Conservation (phyloP, 1,140 invertebrate species). For the Platyscapa corneri region DNA sequence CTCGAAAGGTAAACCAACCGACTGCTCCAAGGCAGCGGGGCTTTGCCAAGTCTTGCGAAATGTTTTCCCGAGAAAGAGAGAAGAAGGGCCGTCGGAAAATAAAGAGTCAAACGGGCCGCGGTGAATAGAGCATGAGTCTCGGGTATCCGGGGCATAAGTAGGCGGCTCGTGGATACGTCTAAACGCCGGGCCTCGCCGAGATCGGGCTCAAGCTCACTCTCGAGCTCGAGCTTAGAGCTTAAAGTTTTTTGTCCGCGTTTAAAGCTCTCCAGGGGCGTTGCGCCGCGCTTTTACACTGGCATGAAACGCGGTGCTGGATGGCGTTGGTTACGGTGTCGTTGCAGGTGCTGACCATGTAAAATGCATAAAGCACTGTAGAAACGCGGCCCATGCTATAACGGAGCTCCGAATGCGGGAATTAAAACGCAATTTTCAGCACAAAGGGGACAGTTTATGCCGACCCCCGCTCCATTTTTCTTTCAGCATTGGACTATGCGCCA, state of each 20-base stretch:
- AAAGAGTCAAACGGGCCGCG: neutral
- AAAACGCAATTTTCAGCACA: slow-evolving; percentile 74
- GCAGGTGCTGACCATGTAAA: slow-evolving; percentile 67
- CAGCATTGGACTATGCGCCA: neutral
- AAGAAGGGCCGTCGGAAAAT: neutral
- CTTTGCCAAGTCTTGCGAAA: neutral
- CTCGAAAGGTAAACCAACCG: neutral
- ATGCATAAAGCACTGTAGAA: slow-evolving; percentile 65
- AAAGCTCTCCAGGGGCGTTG: neutral
- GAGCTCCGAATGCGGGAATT: slow-evolving; percentile 71
- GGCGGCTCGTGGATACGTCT: neutral
- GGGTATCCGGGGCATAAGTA: neutral
- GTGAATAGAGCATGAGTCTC: neutral
- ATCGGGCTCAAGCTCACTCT: neutral
- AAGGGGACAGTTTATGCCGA: slow-evolving; percentile 73
- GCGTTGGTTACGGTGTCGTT: neutral
- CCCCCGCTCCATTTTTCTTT: slow-evolving; percentile 49
- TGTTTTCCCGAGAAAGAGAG: neutral
- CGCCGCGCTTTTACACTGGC: slow-evolving; percentile 11
- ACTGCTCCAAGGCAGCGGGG: too few relatives aligned
- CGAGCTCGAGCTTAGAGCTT: neutral
- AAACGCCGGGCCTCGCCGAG: neutral
- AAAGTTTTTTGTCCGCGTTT: slow-evolving; percentile 6
- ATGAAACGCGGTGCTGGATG: neutral
- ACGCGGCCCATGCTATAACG: slow-evolving; percentile 14